These are phyloP conservation scores for Rhizomys pruinosus DNA, from an alignment of 2,113 vertebrate genomes.

Conservation along the genomic window DNA sequence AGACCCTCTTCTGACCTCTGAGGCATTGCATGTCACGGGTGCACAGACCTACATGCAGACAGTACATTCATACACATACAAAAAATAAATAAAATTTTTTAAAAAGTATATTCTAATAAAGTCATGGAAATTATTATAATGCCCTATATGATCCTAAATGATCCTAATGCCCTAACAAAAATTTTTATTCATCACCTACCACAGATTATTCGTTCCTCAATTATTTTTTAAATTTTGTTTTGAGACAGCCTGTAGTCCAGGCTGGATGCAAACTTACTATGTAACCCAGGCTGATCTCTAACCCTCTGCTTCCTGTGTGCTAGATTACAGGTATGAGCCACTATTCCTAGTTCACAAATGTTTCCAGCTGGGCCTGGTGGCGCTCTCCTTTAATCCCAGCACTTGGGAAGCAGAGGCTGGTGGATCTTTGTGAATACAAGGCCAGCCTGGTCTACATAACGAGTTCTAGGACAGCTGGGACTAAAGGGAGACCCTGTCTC, in stretches of 20 bases:
- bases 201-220: background rate
- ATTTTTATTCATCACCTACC: background rate
- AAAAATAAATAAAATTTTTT: too few species aligned
- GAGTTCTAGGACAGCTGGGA: too few species aligned
- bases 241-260: background rate
- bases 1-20: too few species aligned
- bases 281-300: background rate
- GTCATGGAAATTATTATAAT: background rate
- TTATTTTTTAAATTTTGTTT: background rate
- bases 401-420: too few species aligned
- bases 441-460: too few species aligned
- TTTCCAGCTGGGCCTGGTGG: too few species aligned
- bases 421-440: too few species aligned
- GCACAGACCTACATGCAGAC: too few species aligned
- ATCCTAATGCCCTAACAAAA: slow-evolving; percentile 6
- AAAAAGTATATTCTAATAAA: background rate
- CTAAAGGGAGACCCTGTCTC: too few species aligned
- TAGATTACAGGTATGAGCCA: background rate
- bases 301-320: background rate
- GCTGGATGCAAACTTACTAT: background rate
- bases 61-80: too few species aligned
- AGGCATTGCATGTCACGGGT: too few species aligned
- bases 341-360: background rate
- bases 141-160: background rate
- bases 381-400: too few species aligned